Evolutionary conservation across 2,113 vertebrate genomes (phyloP).

Genomic region (Callipepla squamata): DNA sequence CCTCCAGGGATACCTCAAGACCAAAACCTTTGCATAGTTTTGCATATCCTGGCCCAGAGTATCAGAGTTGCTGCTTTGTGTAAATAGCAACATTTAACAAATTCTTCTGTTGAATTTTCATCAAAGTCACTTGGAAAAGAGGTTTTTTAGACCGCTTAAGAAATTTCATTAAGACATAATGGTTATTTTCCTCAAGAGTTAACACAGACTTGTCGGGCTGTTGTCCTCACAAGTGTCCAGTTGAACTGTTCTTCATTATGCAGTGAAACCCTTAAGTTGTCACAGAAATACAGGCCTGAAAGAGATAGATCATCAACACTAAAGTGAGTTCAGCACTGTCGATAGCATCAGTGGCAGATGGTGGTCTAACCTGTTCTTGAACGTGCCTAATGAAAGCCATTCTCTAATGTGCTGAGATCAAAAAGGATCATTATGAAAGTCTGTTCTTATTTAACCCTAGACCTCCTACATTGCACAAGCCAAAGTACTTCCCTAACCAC

Average conservation of each 20-base stretch:
- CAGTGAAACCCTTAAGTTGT: background rate
- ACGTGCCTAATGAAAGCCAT: constrained; percentile 16
- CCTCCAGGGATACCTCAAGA: background rate
- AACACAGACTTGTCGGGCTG: background rate
- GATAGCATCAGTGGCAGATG: constrained; percentile 26
- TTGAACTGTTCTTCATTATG: background rate
- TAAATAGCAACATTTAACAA: background rate
- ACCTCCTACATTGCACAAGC: background rate
- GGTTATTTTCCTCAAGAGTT: background rate
- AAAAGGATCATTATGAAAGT: background rate
- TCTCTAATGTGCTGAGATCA: constrained; percentile 31
- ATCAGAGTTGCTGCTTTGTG: background rate
- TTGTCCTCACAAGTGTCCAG: background rate
- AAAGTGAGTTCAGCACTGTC: background rate
- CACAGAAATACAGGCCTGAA: constrained; percentile 19
- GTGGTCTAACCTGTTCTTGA: constrained; percentile 49
- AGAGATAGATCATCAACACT: background rate
- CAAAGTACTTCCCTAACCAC: background rate
- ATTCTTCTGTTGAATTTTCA: background rate
- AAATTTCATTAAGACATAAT: background rate
- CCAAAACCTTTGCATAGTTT: background rate
- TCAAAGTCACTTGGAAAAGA: background rate
- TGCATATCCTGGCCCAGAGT: background rate
- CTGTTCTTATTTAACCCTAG: constrained; percentile 21
- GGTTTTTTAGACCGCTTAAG: background rate